Base-by-base conservation (phyloP, 2,888 invertebrate species). In the Altica lythri region DNA sequence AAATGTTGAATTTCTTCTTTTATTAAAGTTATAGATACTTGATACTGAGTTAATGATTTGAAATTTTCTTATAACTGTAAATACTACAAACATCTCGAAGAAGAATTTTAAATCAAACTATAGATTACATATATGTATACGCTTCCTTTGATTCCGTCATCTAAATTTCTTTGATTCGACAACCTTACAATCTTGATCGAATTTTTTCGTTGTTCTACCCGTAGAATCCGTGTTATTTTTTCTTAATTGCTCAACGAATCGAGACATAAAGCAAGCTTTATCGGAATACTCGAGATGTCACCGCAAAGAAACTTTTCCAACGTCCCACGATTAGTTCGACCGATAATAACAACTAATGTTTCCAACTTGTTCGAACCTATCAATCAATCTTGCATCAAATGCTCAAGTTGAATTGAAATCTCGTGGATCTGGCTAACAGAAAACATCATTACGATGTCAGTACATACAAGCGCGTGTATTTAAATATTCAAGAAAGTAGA, bases 311-410 rank as follows among this genome's bases (percentile, higher is more conserved):
- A 35, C 50, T 29, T 47, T 43, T 51, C 38, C 29, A 34, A 19
- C 64, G 60, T 69, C 68, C 64, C 69, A 69, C 69, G 69, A 69
- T 69, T 60, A 54, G 59, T 57, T 56, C 62, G 47, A 35, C 55
- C 67, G 69, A 68, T 69, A 69, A 65, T 68, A 59, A 61, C 62
- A 65, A 69, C 66, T 67, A 68, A 69, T 67, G 68, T 66, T 65
- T 66, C 62, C 62, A 63, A 63, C 62, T 60, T 66, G 68, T 66
- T 64, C 62, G 55, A 64, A 67, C 57, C 66, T 59, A 68, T 68
- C 68, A 65, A 68, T 68, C 68, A 68, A 66, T 65, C 67, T 54
- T 58, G 52, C 49, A 59, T 60, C 60, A 62, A 62, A 61, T 63
- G 64, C 57, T 60, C 55, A 55, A 60, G 51, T 51, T 30, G 60